Conservation (phyloP, 2,797 vertebrate species). For the Smutsia temminckii region DNA sequence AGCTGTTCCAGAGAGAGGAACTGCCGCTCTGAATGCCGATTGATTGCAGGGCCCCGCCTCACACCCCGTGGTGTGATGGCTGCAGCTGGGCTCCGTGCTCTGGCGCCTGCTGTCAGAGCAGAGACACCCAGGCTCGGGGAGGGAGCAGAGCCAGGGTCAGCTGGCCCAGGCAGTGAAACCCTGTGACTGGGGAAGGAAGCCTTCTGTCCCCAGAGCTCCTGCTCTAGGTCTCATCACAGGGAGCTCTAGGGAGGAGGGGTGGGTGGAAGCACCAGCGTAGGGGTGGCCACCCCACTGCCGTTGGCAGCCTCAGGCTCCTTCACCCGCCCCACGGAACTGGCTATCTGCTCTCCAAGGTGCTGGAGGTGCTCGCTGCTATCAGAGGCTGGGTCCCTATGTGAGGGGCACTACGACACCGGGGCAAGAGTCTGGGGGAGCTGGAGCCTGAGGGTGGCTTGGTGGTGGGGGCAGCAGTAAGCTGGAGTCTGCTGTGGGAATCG, state of each 20-base stretch:
- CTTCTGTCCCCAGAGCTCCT: not conserved
- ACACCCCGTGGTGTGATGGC: fast-evolving
- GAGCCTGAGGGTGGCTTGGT: not conserved
- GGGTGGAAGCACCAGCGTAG: no score
- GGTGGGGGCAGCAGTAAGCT: not conserved
- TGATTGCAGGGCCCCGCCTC: not conserved
- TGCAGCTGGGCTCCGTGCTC: not conserved
- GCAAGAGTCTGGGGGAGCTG: not conserved
- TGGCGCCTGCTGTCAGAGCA: not conserved
- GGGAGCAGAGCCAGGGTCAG: not conserved
- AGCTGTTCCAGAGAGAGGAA: not conserved
- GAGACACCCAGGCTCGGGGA: not conserved
- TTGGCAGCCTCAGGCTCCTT: not conserved
- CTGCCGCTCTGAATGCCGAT: not conserved
- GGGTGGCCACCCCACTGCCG: fast-evolving
- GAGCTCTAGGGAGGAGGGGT: not conserved
- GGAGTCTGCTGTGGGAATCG: constrained; percentile 30
- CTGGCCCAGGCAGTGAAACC: not conserved
- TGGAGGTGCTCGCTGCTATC: not conserved
- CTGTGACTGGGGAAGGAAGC: not conserved
- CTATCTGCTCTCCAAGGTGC: not conserved
- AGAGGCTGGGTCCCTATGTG: not conserved
- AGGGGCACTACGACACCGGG: not conserved
- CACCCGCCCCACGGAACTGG: fast-evolving
- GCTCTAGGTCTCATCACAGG: not conserved